These are phyloP conservation scores for Chionis minor DNA, from an alignment of 2,113 vertebrate genomes.

Conservation along the genomic window DNA sequence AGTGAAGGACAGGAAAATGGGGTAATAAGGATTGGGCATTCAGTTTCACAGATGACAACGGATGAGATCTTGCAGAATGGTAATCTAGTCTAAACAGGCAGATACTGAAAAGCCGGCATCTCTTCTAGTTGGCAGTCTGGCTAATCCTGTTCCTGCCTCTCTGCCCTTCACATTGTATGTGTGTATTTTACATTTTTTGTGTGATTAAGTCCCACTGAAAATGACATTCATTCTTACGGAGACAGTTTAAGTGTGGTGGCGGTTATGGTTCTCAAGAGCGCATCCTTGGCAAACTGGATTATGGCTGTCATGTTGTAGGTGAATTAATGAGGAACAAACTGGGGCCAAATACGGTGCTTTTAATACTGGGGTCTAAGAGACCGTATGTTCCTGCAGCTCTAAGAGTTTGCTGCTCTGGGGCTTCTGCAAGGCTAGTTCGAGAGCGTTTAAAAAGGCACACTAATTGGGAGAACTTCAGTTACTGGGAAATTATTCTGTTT, in stretches of 20 bases:
- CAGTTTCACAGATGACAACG: background rate
- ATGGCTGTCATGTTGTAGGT: background rate
- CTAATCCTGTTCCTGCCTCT: background rate
- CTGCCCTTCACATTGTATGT: background rate
- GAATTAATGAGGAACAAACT: background rate
- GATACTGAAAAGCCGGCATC: background rate
- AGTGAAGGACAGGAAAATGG: background rate
- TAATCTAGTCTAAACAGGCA: background rate
- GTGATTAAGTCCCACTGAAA: background rate
- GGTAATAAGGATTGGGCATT: background rate
- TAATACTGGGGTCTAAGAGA: background rate
- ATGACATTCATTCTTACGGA: background rate
- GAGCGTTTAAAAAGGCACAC: background rate
- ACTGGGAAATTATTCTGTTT: background rate
- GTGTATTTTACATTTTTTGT: background rate
- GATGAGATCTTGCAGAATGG: background rate
- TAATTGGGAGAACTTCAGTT: background rate
- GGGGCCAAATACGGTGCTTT: background rate
- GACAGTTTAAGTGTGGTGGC: background rate
- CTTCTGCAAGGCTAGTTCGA: background rate
- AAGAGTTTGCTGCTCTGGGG: background rate
- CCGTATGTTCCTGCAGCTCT: background rate
- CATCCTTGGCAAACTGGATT: background rate
- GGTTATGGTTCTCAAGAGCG: background rate
- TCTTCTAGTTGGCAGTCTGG: background rate